Conservation (phyloP, 2,113 vertebrate species). For the Thryonomys swinderianus region DNA sequence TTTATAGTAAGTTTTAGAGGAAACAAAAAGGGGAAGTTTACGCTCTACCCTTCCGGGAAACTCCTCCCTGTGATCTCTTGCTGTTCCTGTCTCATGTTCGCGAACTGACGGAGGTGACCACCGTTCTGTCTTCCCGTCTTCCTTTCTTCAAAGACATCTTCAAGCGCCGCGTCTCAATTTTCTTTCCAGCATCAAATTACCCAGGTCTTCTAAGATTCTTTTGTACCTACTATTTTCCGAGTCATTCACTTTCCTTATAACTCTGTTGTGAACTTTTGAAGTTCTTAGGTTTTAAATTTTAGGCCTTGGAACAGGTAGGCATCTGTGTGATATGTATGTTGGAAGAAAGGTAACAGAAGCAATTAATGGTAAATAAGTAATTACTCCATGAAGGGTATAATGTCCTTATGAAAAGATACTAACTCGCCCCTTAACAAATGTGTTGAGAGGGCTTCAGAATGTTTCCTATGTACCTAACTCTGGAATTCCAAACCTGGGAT, state of each 20-base stretch:
- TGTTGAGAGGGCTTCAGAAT: neutral
- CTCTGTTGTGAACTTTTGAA: neutral
- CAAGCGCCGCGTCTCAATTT: neutral
- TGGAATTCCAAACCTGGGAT: neutral
- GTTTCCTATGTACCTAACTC: neutral
- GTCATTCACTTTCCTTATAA: neutral
- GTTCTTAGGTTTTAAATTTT: neutral
- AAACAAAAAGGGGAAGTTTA: neutral
- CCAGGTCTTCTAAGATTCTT: slow-evolving; percentile 1
- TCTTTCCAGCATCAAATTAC: neutral
- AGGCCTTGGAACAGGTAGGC: neutral
- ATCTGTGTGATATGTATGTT: neutral
- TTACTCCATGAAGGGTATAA: neutral
- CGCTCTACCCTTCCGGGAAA: neutral
- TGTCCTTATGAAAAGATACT: neutral
- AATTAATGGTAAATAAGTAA: neutral
- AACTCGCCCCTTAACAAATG: neutral
- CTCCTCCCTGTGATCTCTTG: neutral
- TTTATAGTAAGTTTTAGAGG: neutral
- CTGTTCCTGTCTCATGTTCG: neutral
- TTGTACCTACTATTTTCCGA: neutral
- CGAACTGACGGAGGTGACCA: neutral
- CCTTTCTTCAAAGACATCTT: neutral
- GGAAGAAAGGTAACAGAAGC: neutral
- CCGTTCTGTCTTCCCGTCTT: neutral